phyloP scores from a whole-genome alignment of 1,140 invertebrate genomes.

The Propsilocerus akamusi region DNA sequence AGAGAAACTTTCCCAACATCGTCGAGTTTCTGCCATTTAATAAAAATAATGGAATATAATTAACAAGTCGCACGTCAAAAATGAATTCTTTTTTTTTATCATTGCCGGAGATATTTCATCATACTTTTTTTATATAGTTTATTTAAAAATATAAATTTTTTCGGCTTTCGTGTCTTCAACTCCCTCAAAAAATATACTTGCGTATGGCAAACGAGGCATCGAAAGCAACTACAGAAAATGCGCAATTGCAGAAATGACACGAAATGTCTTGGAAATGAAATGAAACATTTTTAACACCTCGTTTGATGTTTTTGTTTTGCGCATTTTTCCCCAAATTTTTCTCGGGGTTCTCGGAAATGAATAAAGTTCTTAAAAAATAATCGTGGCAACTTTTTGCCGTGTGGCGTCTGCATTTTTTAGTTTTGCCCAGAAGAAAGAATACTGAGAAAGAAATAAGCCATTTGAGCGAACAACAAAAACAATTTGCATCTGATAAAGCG shows the following conservation, averaged over 20 bases:
- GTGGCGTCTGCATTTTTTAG: too few species aligned
- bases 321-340: neutral
- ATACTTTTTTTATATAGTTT: neutral
- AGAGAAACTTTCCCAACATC: too few species aligned
- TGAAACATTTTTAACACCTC: neutral
- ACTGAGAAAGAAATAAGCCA: too few species aligned
- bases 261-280: neutral
- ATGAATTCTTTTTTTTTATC: neutral
- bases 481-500: too few species aligned
- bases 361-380: too few species aligned
- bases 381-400: too few species aligned
- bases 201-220: neutral
- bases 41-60: neutral
- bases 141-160: neutral
- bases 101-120: neutral
- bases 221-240: neutral
- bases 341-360: neutral
- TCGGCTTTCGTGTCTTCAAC: neutral
- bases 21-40: too few species aligned
- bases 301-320: neutral
- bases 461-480: too few species aligned
- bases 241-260: neutral
- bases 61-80: slow-evolving; percentile 2
- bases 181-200: too few species aligned
- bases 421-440: too few species aligned